phyloP scores from a whole-genome alignment of 2,113 vertebrate species.

The Phylloscopus trochiloides region DNA sequence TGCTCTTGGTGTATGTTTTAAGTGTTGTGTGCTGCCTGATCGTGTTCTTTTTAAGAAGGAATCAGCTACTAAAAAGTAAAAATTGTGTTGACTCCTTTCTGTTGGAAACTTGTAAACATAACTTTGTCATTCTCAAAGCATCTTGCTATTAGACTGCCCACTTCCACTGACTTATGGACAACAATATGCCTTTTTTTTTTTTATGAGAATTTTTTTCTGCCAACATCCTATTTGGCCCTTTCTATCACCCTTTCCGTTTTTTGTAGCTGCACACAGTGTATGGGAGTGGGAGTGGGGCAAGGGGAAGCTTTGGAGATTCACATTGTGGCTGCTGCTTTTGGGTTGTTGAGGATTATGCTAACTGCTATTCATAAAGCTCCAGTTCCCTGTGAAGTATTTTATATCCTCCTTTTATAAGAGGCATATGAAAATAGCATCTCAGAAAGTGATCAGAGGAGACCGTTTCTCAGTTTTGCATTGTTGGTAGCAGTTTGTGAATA shows the following conservation, averaged over 20 bases:
- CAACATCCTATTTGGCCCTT: background rate
- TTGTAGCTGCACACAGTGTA: background rate
- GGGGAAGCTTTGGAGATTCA: background rate
- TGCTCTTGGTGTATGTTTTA: background rate
- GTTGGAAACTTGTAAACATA: background rate
- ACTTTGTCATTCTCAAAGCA: background rate
- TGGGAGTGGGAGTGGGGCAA: background rate
- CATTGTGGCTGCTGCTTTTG: background rate
- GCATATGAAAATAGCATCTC: background rate
- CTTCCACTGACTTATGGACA: background rate
- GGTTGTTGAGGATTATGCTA: background rate
- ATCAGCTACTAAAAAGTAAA: background rate
- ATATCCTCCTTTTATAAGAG: background rate
- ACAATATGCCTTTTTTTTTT: background rate
- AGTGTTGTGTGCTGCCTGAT: background rate
- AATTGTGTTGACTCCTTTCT: background rate
- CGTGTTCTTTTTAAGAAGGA: fast-evolving
- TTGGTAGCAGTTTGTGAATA: background rate
- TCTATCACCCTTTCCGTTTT: background rate
- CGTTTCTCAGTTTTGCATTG: background rate
- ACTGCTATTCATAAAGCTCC: background rate
- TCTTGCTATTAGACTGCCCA: background rate
- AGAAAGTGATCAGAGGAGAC: background rate
- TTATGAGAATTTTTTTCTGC: background rate
- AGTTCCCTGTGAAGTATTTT: background rate